Evolutionary conservation across 2,113 vertebrate genomes (phyloP).

Genomic region (Gobius niger): DNA sequence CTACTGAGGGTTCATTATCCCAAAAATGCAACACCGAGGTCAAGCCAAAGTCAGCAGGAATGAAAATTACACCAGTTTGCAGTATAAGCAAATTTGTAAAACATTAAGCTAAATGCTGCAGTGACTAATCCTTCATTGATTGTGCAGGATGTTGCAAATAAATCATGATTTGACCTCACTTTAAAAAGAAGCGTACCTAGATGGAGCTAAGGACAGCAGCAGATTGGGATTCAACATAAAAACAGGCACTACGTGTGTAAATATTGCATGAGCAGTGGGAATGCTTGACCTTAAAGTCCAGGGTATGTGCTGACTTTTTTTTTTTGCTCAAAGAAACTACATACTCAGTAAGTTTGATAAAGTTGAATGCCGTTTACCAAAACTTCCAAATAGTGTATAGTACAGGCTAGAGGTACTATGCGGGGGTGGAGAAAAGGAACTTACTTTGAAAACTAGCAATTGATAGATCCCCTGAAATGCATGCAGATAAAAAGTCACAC

Average conservation of each 20-base stretch:
- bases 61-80: conserved; percentile 1
- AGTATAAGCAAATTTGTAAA: not conserved
- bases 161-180: conserved; percentile 6
- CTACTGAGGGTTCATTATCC: conserved; percentile 1
- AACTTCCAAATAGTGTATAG: not conserved
- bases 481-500: conserved; percentile 66
- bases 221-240: not conserved
- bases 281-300: not conserved
- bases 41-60: not conserved
- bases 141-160: not conserved
- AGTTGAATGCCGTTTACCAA: not conserved
- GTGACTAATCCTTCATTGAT: not conserved
- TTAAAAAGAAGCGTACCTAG: not conserved
- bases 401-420: not conserved
- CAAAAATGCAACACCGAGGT: conserved; percentile 7
- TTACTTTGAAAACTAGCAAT: conserved; percentile 91
- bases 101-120: not conserved
- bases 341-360: not conserved
- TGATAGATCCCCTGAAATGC: conserved; percentile 84
- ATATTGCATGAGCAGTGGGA: conserved; percentile 2
- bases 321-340: not conserved
- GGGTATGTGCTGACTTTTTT: not conserved
- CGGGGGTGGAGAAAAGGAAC: conserved; percentile 50
- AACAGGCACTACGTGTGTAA: not conserved
- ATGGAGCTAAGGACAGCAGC: not conserved